Evolutionary conservation across 1,140 invertebrate species (phyloP), one percentile per base, ranked within the genome.

Genomic region (Proctacanthus coquilletti): DNA sequence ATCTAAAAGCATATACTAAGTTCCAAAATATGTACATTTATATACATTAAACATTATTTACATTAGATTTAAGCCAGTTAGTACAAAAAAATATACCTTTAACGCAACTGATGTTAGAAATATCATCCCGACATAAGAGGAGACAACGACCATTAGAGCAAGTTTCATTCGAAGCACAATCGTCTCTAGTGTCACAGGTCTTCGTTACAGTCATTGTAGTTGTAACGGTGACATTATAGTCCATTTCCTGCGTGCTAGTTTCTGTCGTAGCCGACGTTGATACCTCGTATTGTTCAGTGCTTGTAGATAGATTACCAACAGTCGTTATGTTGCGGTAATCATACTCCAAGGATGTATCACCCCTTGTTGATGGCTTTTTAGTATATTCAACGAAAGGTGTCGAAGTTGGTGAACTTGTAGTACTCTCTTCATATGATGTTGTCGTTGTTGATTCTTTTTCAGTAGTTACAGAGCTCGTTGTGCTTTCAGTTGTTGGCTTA

Each of bases 131-230:
- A 49, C 73, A 75, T 39, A 71, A 70, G 43, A 60, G 63, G 32
- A 54, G 51, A 53, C 70, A 74, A 49, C 57, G 51, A 13, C 65
- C 61, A 49, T 66, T 61, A 18, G 71, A 58, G 50, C 72, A 74
- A 31, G 64, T 64, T 53, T 71, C 60, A 38, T 60, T 58, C 38
- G 55, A 44, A 21, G 61, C 52, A 48, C 71, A 74, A 38, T 72
- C 2, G 17, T 23, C 11, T 11, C 19, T 25, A 17, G 38, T 17
- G 20, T 18, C 36, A 11, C 15, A n/a, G 3, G 14, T 18, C 11
- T 10, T 11, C 10, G 21, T 18, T 11, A 10, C 18, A 10, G 20
- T 10, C 18, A 21, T 14, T 32, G 37, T 38, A 19, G 37, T 38
- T 2, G 29, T 38, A 3, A 38, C 17, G n/a, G n/a, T 13, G 5